These are phyloP conservation scores for Monodelphis domestica DNA, from an alignment of 2,797 vertebrate genomes.

Conservation along the genomic window DNA sequence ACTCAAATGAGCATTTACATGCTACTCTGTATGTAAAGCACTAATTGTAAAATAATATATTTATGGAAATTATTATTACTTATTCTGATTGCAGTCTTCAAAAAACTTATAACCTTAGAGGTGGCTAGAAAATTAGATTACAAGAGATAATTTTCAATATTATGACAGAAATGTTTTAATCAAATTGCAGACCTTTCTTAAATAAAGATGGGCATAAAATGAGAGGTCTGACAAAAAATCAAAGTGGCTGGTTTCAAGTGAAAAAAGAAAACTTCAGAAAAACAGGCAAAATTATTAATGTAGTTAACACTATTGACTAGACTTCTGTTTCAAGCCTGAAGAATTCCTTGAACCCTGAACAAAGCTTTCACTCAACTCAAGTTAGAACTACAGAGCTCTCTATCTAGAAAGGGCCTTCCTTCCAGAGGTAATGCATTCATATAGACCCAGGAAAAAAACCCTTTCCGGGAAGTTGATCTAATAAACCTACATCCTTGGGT, in stretches of 20 bases:
- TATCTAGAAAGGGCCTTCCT: not conserved
- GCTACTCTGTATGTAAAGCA: not conserved
- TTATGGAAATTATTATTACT: not conserved
- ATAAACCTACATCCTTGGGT: conserved; percentile 19
- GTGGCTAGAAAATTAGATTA: not conserved
- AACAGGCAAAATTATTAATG: conserved; percentile 44
- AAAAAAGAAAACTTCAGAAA: not conserved
- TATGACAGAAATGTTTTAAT: not conserved
- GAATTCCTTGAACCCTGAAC: not conserved
- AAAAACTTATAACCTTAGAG: not conserved
- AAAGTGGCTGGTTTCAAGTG: conserved; percentile 23
- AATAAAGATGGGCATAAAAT: not conserved
- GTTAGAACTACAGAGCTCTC: no score
- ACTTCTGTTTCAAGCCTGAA: not conserved
- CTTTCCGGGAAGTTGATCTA: conserved; percentile 16
- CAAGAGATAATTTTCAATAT: no score
- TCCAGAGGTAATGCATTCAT: conserved; percentile 25
- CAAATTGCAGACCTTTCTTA: not conserved
- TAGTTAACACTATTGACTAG: conserved; percentile 15
- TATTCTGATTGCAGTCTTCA: not conserved
- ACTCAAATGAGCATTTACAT: not conserved
- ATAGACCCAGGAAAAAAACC: not conserved
- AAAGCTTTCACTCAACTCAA: not conserved
- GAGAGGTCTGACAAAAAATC: conserved; percentile 22
- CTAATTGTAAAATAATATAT: not conserved